Evolutionary conservation across 2,797 vertebrate genomes (phyloP), one percentile per base, ranked within the genome.

Genomic region (Gymnothorax javanicus): DNA sequence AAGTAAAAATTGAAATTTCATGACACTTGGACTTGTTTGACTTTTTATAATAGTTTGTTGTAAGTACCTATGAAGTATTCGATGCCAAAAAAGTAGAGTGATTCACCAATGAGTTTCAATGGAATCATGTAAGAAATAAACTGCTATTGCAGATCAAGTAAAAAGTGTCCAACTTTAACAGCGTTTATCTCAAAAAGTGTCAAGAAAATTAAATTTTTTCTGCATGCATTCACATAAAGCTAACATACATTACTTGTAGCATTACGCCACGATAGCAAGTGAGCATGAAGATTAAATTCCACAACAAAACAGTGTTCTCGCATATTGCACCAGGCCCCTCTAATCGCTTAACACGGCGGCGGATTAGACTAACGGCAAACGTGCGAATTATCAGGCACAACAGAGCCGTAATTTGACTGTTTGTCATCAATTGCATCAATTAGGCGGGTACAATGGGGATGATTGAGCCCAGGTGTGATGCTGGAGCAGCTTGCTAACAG

Each of bases 391-490:
- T 5, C 81, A 83, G n/a, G 81, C 56, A 83, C 57, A 83, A 83
- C 81, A 83, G 57, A 83, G 57, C 81, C n/a, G 54, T 59, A 83
- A 83, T 83, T 59, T 56, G 81, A 83, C 56, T 83, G 81, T 83
- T 83, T 59, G 56, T 59, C 81, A 54, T 59, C 81, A 83, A 59
- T 83, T 59, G n/a, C 81, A 83, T 83, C 81, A 83, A 83, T 83
- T 83, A 83, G 81, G 59, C 81, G 25, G 57, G 59, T 83, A 59
- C 81, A 83, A 59, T 59, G 52, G 20, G 79, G 79, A 59, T 83
- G 81, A 83, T 83, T 83, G 81, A 83, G 81, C 81, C 56, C 81
- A 83, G 81, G 81, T 83, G 81, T 59, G 54, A 59, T 20, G 81
- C 56, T n/a, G 50, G 77, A 3, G 77, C 20, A 81, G 77, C 50